Evolutionary conservation across 1,140 invertebrate genomes (phyloP), one percentile per base, ranked within the genome.

Genomic region (Chironomus tepperi): DNA sequence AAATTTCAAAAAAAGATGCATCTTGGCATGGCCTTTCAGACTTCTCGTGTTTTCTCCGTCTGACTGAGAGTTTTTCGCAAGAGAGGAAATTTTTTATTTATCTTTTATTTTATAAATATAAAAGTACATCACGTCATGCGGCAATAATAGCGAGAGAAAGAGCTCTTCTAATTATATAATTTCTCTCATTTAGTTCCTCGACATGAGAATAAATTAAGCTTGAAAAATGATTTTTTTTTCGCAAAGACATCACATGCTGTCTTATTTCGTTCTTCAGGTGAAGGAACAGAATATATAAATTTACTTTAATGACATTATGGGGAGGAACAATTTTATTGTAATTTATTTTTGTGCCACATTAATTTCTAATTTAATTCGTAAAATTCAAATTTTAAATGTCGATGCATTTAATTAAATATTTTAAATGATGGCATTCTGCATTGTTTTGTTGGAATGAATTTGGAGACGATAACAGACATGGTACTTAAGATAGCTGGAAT

Each of bases 101-200:
- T 8, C 16, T 19, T 70, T 70, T 70, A 0, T 7, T 70, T 6
- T 70, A 70, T 7, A 16, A n/a, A 18, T 9, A 6, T 15, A 70
- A 57, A n/a, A n/a, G 47, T 57, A 57, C n/a, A 57, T 70, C 16
- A 70, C 65, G 65, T 70, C 65, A 70, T 70, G 65, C 65, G 65
- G 19, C 65, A 19, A 70, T 70, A 18, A 70, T 70, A 70, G 19
- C 18, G 65, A 70, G 19, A 70, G 65, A 70, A 16, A 70, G 5
- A 70, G 18, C 3, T 70, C 7, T 70, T 70, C 19, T 70, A 19
- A 18, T 70, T 70, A 70, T 70, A 21, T 70, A 70, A 70, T 70
- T 70, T 57, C n/a, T 57, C 47, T 57, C 47, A n/a, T 57, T n/a
- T 57, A 34, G 24, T 12, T 57, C 47, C n/a, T n/a, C 12, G 47